These are phyloP conservation scores for Itoplectis maculator DNA, from an alignment of 2,888 invertebrate species.

Conservation along the genomic window DNA sequence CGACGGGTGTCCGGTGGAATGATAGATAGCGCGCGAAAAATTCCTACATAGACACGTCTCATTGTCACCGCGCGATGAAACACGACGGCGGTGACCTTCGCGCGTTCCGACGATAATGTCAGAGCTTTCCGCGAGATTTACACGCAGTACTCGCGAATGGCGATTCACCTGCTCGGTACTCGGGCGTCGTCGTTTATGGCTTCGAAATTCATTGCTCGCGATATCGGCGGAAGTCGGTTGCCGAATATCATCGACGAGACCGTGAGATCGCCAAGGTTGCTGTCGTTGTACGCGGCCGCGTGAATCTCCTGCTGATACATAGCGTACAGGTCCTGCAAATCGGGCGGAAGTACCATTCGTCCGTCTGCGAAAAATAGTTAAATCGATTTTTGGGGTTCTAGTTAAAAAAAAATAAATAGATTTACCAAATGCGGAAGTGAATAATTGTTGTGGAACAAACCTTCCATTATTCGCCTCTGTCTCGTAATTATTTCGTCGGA, in stretches of 20 bases:
- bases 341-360: slow-evolving; percentile 89
- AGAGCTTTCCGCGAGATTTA: not conserved
- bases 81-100: no score
- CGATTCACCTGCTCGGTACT: slow-evolving; percentile 73
- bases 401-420: not conserved
- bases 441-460: slow-evolving; percentile 83
- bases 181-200: slow-evolving; percentile 74
- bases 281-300: slow-evolving; percentile 91
- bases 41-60: not conserved
- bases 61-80: no score
- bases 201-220: slow-evolving; percentile 73
- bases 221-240: slow-evolving; percentile 88
- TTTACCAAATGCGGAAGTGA: slow-evolving; percentile 1
- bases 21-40: not conserved
- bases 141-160: not conserved
- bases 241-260: slow-evolving; percentile 77
- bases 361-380: slow-evolving; percentile 86
- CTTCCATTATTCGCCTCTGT: slow-evolving; percentile 94
- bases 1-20: not conserved
- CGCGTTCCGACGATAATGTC: no score
- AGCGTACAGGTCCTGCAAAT: slow-evolving; percentile 92
- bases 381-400: no score
- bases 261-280: slow-evolving; percentile 86
- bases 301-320: slow-evolving; percentile 95
- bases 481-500: slow-evolving; percentile 96